These are phyloP conservation scores for Hexactinellida sp. DNA, from an alignment of 37 sponge, comb jelly and placozoan species.

Conservation along the genomic window DNA sequence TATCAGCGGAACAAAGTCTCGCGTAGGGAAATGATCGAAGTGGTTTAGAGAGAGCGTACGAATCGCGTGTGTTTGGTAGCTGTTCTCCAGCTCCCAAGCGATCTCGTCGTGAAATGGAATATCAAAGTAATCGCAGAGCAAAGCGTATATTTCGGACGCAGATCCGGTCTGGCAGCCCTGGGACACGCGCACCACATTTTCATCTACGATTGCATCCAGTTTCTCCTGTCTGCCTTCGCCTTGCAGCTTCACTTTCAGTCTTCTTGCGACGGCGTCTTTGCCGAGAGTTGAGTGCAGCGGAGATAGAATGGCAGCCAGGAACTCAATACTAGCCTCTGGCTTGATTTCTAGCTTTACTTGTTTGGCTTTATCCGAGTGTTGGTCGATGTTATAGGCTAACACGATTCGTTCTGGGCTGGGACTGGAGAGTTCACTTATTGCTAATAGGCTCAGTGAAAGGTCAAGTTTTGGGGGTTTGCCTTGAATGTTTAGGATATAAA, in stretches of 20 bases:
- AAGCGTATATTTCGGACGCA: background rate
- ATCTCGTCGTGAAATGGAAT: slow-evolving; percentile 3
- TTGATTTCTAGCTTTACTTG: background rate
- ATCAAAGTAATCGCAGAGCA: background rate
- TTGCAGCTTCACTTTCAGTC: background rate
- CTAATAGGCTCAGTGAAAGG: background rate
- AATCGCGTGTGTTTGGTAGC: background rate
- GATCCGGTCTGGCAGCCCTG: background rate
- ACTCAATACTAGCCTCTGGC: background rate
- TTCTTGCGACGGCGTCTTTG: background rate
- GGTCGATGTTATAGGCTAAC: background rate
- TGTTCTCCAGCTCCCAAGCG: background rate
- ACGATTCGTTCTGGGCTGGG: background rate
- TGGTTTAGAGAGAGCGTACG: background rate
- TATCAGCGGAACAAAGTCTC: background rate
- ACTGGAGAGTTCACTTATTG: background rate
- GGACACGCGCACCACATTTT: background rate
- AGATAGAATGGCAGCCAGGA: background rate
- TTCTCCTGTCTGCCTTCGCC: background rate
- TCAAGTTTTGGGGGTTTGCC: background rate
- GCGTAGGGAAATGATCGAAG: background rate
- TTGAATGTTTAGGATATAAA: slow-evolving; percentile 4
- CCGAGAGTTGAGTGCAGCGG: background rate
- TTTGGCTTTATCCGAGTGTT: background rate
- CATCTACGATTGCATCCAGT: background rate